Evolutionary conservation across 2,113 vertebrate species (phyloP).

Genomic region (Microtus richardsoni): DNA sequence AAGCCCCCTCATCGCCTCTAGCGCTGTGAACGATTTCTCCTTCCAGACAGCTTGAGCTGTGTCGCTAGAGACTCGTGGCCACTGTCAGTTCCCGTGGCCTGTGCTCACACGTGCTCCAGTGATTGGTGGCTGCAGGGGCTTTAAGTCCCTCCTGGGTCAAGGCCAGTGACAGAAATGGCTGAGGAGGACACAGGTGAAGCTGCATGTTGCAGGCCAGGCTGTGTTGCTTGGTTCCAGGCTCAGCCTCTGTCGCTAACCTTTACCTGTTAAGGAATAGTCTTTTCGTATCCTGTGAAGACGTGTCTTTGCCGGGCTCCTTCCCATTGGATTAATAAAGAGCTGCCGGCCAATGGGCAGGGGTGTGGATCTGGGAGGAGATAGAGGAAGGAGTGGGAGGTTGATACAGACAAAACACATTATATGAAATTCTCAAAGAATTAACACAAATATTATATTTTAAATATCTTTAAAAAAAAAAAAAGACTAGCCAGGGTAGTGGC

Average conservation of each 20-base stretch:
- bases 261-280: too few species aligned
- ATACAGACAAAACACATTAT: not conserved
- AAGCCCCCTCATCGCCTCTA: not conserved
- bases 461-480: not conserved
- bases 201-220: not conserved
- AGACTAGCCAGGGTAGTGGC: too few species aligned
- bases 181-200: not conserved
- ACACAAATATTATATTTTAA: not conserved
- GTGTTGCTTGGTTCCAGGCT: not conserved
- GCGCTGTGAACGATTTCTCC: too few species aligned
- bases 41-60: not conserved
- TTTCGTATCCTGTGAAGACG: not conserved
- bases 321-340: not conserved
- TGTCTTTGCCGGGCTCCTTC: not conserved
- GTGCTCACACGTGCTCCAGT: not conserved
- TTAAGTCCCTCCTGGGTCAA: not conserved
- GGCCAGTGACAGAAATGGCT: not conserved
- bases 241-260: not conserved
- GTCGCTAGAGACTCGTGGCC: too few species aligned
- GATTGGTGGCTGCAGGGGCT: not conserved
- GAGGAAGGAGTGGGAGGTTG: not conserved
- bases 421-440: not conserved
- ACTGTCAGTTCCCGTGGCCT: fast-evolving
- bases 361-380: not conserved
- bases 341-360: not conserved